Evolutionary conservation across 2,797 vertebrate genomes (phyloP).

Genomic region (Halcyon leucocephala): DNA sequence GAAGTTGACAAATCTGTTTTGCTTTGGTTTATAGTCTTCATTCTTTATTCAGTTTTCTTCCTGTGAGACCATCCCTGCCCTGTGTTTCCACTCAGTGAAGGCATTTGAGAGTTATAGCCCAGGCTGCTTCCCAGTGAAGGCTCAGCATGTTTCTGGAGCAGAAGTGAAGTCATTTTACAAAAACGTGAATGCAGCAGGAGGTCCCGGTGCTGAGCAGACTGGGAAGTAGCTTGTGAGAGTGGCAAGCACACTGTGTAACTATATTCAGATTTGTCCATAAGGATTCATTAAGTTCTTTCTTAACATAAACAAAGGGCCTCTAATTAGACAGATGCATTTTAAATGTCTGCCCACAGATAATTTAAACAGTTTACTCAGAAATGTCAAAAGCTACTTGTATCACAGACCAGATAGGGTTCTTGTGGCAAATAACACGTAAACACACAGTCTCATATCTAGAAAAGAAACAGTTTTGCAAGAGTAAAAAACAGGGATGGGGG

Average conservation of each 20-base stretch:
- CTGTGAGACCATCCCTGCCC: neutral
- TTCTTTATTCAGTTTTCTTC: neutral
- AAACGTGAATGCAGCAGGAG: neutral
- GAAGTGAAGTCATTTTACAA: slow-evolving; percentile 22
- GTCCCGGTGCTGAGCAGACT: neutral
- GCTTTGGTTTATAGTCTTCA: neutral
- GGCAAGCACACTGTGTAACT: slow-evolving; percentile 18
- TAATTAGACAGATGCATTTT: slow-evolving; percentile 64
- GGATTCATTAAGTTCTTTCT: slow-evolving; percentile 26
- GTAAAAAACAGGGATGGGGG: neutral
- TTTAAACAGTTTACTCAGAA: slow-evolving; percentile 71
- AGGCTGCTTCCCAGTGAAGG: neutral
- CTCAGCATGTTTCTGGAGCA: neutral
- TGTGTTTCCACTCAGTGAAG: neutral
- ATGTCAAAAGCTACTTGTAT: slow-evolving; percentile 57
- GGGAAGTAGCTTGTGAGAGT: neutral
- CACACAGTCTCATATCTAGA: neutral
- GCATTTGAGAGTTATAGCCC: neutral
- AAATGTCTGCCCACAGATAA: slow-evolving; percentile 36
- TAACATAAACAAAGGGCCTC: slow-evolving; percentile 43
- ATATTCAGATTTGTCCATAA: neutral
- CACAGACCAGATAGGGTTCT: slow-evolving; percentile 19
- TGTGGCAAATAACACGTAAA: slow-evolving; percentile 29
- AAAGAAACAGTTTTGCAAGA: neutral
- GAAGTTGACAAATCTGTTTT: neutral